Evolutionary conservation across 1,140 invertebrate species (phyloP).

Genomic region (Formica exsecta): DNA sequence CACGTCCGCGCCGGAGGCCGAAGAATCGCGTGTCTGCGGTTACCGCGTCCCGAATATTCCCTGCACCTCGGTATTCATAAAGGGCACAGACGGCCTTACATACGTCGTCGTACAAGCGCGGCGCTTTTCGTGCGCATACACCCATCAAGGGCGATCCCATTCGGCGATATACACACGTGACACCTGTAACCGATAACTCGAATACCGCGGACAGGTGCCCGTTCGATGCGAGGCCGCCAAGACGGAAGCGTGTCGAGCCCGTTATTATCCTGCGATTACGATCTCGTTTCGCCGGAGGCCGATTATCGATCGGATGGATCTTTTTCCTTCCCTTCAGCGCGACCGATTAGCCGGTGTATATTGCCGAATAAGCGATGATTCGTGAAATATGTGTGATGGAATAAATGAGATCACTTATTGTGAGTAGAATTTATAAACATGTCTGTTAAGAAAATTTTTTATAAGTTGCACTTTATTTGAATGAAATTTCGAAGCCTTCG

Average conservation of each 20-base stretch:
- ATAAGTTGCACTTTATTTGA: background rate
- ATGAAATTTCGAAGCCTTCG: background rate
- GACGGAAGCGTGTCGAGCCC: constrained; percentile 50
- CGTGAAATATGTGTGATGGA: background rate
- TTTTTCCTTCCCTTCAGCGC: background rate
- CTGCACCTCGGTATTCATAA: constrained; percentile 83
- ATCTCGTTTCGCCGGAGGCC: constrained; percentile 39
- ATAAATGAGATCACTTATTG: background rate
- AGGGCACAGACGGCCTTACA: constrained; percentile 76
- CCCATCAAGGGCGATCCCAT: constrained; percentile 10
- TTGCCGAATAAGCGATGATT: background rate
- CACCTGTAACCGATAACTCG: constrained; percentile 70
- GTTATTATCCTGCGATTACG: constrained; percentile 54
- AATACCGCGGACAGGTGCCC: constrained; percentile 67
- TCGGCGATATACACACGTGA: constrained; percentile 51
- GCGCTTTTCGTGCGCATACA: constrained; percentile 54
- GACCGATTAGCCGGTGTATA: background rate
- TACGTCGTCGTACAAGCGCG: constrained; percentile 38
- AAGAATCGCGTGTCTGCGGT: constrained; percentile 79
- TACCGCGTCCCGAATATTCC: constrained; percentile 42
- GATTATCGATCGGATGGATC: constrained; percentile 44
- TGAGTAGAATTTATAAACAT: background rate
- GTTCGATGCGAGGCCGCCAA: constrained; percentile 41
- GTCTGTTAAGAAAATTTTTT: background rate
- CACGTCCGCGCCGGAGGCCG: constrained; percentile 70